Evolutionary conservation across 1,140 invertebrate species (phyloP).

Genomic region (Gonatopus flavifemur): DNA sequence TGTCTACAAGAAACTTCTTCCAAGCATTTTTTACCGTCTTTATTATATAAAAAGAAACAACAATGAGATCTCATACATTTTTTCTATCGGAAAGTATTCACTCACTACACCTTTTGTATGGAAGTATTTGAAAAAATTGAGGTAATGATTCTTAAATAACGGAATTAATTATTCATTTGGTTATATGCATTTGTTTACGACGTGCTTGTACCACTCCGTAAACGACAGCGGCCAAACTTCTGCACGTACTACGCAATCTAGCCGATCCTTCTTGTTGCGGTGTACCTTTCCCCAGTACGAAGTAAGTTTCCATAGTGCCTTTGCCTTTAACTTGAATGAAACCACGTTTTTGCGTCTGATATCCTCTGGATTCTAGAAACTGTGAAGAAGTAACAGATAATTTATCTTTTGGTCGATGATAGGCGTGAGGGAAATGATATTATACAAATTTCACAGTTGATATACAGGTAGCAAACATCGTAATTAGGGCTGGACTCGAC

Average conservation of each 20-base stretch:
- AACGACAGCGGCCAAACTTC: conserved; percentile 81
- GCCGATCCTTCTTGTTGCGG: conserved; percentile 52
- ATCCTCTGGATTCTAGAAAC: conserved; percentile 73
- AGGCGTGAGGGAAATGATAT: not conserved
- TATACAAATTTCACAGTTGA: conserved; percentile 5
- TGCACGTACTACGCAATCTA: conserved; percentile 72
- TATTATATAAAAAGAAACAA: no score
- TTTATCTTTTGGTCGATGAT: not conserved
- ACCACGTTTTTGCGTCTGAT: conserved; percentile 75
- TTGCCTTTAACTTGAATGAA: conserved; percentile 90
- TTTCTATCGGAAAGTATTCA: no score
- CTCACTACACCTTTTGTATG: no score
- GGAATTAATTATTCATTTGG: no score
- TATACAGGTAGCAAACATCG: no score
- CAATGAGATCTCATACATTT: no score
- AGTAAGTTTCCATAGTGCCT: conserved; percentile 93
- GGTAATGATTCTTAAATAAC: no score
- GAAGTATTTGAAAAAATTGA: no score
- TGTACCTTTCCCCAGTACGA: conserved; percentile 70
- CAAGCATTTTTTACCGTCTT: no score
- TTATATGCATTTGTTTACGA: conserved; percentile 61
- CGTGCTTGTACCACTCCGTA: conserved; percentile 81
- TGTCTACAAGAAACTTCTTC: no score
- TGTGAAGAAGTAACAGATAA: conserved; percentile 45
- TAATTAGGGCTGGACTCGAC: no score